Conservation (phyloP, 37 sponge, comb jelly and placozoan genomes). For the Petrosia ficiformis region DNA sequence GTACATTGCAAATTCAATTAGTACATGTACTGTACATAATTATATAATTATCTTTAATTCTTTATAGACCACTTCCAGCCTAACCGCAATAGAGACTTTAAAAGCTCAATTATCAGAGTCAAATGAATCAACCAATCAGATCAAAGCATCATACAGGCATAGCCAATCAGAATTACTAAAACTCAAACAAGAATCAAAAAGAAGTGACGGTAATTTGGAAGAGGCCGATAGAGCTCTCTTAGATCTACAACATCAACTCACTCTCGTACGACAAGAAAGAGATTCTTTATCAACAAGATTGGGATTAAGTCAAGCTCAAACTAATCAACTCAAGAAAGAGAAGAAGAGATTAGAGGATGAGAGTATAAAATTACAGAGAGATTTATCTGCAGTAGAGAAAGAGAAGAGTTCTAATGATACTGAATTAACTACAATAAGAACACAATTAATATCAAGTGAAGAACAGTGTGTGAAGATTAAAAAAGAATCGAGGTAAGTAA, state of each 20-base stretch:
- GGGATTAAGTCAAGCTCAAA: not conserved
- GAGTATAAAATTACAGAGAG: not conserved
- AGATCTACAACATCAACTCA: not conserved
- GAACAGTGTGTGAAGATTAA: not conserved
- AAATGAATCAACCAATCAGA: not conserved
- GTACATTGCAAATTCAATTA: too few relatives aligned
- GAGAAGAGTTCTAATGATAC: not conserved
- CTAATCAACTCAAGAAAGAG: not conserved
- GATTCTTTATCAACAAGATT: not conserved
- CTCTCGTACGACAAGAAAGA: not conserved
- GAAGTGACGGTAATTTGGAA: not conserved
- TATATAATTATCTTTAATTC: too few relatives aligned
- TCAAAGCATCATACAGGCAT: not conserved
- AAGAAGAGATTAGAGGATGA: not conserved
- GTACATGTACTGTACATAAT: too few relatives aligned
- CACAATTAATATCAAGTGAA: not conserved
- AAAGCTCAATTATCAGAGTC: not conserved
- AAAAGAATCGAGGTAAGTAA: not conserved
- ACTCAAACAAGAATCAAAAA: not conserved
- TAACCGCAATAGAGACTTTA: not conserved
- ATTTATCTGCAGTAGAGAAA: not conserved
- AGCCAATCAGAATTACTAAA: not conserved
- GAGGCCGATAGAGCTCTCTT: not conserved
- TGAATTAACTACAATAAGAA: not conserved
- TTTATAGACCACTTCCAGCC: not conserved